Evolutionary conservation across 2,888 invertebrate species (phyloP), one percentile per base, ranked within the genome.

Genomic region (Nomada goodeniana): DNA sequence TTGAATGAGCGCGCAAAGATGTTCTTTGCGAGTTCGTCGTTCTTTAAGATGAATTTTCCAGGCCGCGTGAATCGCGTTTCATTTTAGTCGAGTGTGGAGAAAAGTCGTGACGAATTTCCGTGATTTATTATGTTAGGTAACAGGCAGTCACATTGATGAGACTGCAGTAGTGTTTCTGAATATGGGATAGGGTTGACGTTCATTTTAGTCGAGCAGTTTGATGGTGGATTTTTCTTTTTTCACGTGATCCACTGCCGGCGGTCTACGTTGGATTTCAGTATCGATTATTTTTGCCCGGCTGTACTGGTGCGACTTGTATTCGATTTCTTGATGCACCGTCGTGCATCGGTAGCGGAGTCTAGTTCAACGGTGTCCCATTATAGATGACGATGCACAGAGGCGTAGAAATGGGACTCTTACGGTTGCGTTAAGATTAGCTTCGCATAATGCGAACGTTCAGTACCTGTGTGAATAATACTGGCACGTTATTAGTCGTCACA

Each of bases 331-430:
- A 59, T 20, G 76, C 53, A 79, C 78, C 80, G 85, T 87, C 82
- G 77, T 69, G 76, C 81, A 81, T 76, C 63, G 82, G 73, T 80
- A 71, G 77, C 72, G 61, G 84, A 75, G 73, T 83, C 68, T 84
- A 74, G 85, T 87, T 84, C 82, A 81, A 82, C 83, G 85, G 88
- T 91, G 88, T 90, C 90, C 80, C 77, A 88, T 91, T 92, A 89
- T 87, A 89, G 88, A 88, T 89, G 89, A 89, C 86, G 85, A 67
- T 83, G 84, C 85, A 84, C 91, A 91, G 70, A 57, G 87, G 90
- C 90, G 91, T 89, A 88, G 86, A 67, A 67, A 42, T 61, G 23
- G 50, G 13, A 69, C 15, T 44, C 42, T 53, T 23, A 3, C 4
- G 20, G 57, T 63, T 69, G 18, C n/a, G 26, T 63, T 29, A 29